Evolutionary conservation across 2,797 vertebrate species (phyloP).

Genomic region (Tinamus major): DNA sequence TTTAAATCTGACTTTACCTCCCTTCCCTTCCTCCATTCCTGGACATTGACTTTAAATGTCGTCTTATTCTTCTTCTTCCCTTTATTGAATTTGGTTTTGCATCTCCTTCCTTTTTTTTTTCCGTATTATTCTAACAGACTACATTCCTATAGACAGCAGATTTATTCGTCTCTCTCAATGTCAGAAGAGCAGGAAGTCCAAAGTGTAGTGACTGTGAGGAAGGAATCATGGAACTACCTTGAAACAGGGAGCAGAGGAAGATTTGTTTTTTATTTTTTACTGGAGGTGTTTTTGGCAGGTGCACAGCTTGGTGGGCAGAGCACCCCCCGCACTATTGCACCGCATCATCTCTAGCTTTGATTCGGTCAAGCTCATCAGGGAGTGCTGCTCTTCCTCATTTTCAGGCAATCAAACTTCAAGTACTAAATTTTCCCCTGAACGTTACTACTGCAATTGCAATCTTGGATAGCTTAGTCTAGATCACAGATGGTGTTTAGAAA

Average conservation of each 20-base stretch:
- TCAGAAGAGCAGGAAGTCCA: neutral
- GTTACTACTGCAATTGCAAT: neutral
- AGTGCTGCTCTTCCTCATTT: neutral
- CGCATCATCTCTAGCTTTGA: neutral
- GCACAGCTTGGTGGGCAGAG: rapidly evolving
- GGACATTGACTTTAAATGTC: neutral
- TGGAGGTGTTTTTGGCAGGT: neutral
- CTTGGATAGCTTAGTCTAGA: neutral
- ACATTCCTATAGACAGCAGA: too few relatives aligned
- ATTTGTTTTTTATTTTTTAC: neutral
- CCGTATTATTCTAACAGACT: too few relatives aligned
- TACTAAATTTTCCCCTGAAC: neutral
- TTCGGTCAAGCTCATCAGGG: neutral
- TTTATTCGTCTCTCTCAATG: too few relatives aligned
- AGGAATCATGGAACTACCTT: neutral
- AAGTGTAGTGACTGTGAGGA: neutral
- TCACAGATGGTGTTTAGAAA: neutral
- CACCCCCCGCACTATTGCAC: neutral
- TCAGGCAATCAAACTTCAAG: neutral
- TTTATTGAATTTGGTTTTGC: neutral
- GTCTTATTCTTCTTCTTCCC: neutral
- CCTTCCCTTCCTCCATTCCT: neutral
- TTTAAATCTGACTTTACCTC: neutral
- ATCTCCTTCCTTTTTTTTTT: neutral
- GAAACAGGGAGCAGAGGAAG: neutral